Evolutionary conservation across 2,797 vertebrate genomes (phyloP), one percentile per base, ranked within the genome.

Genomic region (Megaceryle alcyon): DNA sequence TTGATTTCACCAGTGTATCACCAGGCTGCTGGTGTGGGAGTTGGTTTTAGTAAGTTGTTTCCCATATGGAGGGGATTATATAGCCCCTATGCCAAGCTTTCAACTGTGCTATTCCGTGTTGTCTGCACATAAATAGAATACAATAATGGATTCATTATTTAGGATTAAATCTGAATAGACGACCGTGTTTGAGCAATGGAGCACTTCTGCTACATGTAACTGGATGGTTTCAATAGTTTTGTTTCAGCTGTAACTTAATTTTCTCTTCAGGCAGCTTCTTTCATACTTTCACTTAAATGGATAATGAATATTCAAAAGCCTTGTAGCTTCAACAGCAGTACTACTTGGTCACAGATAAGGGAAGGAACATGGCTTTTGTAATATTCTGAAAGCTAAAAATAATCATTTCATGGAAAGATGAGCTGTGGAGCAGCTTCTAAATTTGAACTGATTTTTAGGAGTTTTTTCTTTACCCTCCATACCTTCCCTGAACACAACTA

Each of bases 181-280:
- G 23, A 41, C 26, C 1, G 1, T 12, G 66, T 88, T 90, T 80
- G 48, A 73, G 83, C 29, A 41, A 0, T 28, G 44, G 25, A 86
- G 54, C 54, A 49, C 49, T 92, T 76, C 46, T 72, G 59, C 33
- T 76, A 2, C 53, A 10, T 53, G 46, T 53, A 76, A 22, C 43
- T 86, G 22, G 14, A 57, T 63, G 22, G 80, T 18, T 66, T 83
- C 31, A 73, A 0, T 75, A 39, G 20, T 60, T 88, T 76, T 72
- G 12, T 88, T 93, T 76, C 63, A 69, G 66, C 35, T 90, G 51
- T 84, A 79, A 90, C 49, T 88, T 88, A 33, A 83, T 86, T 94
- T 86, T 80, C 56, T 96, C 35, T 75, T 95, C 49, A 71, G 73
- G 41, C 72, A 78, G 14, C 29, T 88, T 83, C 65, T 86, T 90